Evolutionary conservation across 2,888 invertebrate genomes (phyloP), one percentile per base, ranked within the genome.

Genomic region (Caenorhabditis drosophilae): DNA sequence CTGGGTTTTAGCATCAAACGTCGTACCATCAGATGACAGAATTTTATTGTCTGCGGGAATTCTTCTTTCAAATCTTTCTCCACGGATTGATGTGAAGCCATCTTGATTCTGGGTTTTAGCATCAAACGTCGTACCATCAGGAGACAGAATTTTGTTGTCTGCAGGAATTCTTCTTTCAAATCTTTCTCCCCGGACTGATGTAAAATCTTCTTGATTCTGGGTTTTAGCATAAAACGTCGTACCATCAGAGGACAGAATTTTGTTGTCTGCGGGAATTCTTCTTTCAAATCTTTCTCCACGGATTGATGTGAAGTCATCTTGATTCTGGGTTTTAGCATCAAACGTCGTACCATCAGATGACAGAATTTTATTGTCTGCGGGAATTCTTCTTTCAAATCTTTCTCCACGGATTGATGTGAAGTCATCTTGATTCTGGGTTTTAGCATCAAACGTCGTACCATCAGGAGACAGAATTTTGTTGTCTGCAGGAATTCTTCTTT

Each of bases 361-460:
- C 4, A 44, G 12, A 12, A 44, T 25, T n/a, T 44, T 12, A 22
- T 20, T 22, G 44, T 44, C 44, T 4, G 12, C n/a, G 9, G 44
- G 44, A 6, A 11, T 22, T 15, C 23, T 4, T 4, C 4, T 25
- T 4, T 44, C 44, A 22, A 23, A 44, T 15, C 44, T 4, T 15
- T 44, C 44, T 7, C 44, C 44, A 18, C 44, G 18, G n/a, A 44
- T n/a, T 7, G 9, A 11, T 18, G 12, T 18, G 44, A 22, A 44
- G n/a, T 44, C 44, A 7, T 44, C 44, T 15, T 44, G 44, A 25
- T 18, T 44, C n/a, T 44, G 44, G 7, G 44, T 44, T 22, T 22
- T 44, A n/a, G 18, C 15, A 22, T 12, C 18, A 22, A 44, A 40
- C 20, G 40, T 18, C 9, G 38, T 38, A 6, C 44, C 44, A 25